Conservation (phyloP, 2,888 invertebrate genomes). For the Elaeidobius kamerunicus region DNA sequence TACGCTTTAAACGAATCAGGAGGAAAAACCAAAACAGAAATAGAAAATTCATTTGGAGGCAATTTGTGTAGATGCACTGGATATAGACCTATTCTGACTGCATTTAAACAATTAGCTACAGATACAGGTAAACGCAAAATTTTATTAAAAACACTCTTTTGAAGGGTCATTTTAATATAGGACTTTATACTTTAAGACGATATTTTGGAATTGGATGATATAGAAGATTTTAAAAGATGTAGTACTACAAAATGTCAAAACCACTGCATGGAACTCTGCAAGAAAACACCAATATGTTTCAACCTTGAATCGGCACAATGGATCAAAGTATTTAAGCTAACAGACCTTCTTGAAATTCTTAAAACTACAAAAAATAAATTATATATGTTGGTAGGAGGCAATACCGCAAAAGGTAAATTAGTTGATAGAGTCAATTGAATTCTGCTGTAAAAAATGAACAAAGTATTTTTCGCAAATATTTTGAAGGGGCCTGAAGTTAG, state of each 20-base stretch:
- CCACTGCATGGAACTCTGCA: slow-evolving; percentile 47
- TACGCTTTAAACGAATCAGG: slow-evolving; percentile 50
- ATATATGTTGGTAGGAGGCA: slow-evolving; percentile 67
- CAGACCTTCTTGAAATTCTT: slow-evolving; percentile 58
- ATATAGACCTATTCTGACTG: slow-evolving; percentile 60
- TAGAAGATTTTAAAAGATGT: slow-evolving; percentile 45
- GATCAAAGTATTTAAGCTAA: slow-evolving; percentile 56
- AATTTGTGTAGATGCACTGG: slow-evolving; percentile 75
- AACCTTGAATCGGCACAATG: slow-evolving; percentile 49
- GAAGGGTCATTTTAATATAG: background rate
- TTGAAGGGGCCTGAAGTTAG: too few relatives aligned
- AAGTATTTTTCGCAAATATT: too few relatives aligned
- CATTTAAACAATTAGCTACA: slow-evolving; percentile 56
- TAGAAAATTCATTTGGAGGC: slow-evolving; percentile 67
- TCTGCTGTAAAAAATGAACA: too few relatives aligned
- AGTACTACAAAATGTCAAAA: slow-evolving; percentile 35
- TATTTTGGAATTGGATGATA: too few relatives aligned
- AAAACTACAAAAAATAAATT: slow-evolving; percentile 42
- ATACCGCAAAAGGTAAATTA: slow-evolving; percentile 67
- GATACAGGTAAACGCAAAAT: slow-evolving; percentile 22
- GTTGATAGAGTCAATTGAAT: too few relatives aligned
- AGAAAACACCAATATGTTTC: slow-evolving; percentile 43
- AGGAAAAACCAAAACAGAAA: slow-evolving; percentile 54
- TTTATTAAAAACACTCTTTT: too few relatives aligned
- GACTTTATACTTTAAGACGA: too few relatives aligned